phyloP scores from a whole-genome alignment of 2,888 invertebrate species.

The Hydroisotoma schaefferi region DNA sequence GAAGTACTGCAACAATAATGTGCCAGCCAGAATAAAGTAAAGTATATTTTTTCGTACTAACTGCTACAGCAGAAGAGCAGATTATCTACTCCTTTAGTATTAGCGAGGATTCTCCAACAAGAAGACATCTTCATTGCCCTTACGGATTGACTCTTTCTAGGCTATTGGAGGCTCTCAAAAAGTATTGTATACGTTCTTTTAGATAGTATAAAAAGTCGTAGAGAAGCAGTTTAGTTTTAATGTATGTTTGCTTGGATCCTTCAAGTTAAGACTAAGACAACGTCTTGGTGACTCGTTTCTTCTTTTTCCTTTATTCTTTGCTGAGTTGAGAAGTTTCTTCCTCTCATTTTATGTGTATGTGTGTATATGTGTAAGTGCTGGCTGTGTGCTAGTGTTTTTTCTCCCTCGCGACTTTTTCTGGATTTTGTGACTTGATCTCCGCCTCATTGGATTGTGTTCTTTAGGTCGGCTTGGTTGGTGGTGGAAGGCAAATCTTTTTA shows the following conservation, averaged over 20 bases:
- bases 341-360: neutral
- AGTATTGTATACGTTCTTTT: no score
- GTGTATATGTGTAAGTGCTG: neutral
- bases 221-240: neutral
- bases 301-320: no score
- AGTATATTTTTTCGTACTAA: no score
- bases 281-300: conserved; percentile 7
- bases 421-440: conserved; percentile 22
- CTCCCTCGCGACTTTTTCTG: conserved; percentile 4
- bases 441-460: conserved; percentile 10
- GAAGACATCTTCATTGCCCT: conserved; percentile 5
- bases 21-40: no score
- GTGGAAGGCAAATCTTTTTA: conserved; percentile 1
- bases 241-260: conserved; percentile 9
- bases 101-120: conserved; percentile 2
- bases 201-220: neutral
- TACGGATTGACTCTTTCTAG: no score
- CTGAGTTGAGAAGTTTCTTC: no score
- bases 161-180: no score
- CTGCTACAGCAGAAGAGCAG: no score
- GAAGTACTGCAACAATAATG: neutral
- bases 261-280: conserved; percentile 10
- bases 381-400: no score
- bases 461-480: neutral
- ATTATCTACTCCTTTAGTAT: no score